Percentiles rank a stretch among this genome's conserved stretches.
phyloP scores from a whole-genome alignment of 2,797 vertebrate species.

The Alosa sapidissima region DNA sequence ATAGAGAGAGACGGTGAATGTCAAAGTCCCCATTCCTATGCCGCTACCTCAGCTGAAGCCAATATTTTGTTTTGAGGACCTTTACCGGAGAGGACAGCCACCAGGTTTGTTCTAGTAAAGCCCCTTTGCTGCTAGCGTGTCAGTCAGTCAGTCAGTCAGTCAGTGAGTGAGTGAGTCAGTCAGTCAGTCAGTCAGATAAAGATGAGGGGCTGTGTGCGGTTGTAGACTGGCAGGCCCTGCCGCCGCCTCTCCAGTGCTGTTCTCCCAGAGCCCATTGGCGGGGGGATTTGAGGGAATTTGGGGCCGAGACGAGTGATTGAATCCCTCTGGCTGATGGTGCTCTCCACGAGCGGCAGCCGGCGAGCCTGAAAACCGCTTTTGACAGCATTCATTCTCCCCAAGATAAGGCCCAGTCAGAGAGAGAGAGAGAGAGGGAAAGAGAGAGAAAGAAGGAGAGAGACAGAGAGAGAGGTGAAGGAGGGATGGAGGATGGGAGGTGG shows the following conservation, averaged over 20 bases:
- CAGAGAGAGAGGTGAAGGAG: neutral
- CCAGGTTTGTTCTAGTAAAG: neutral
- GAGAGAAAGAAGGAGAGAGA: neutral
- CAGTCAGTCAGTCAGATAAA: neutral
- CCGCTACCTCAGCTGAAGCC: neutral
- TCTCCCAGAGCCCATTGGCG: conserved; percentile 5
- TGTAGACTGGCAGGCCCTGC: neutral
- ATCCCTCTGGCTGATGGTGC: conserved; percentile 49
- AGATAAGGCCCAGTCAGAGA: conserved; percentile 39
- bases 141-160: neutral
- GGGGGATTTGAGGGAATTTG: conserved; percentile 49
- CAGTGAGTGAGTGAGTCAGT: neutral
- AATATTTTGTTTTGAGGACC: neutral
- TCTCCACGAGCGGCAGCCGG: conserved; percentile 37
- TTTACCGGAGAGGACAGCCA: neutral
- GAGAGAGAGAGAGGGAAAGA: conserved; percentile 15
- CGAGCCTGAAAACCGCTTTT: conserved; percentile 46
- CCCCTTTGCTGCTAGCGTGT: neutral
- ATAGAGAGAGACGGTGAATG: neutral
- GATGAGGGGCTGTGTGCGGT: neutral
- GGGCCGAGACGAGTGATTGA: conserved; percentile 50
- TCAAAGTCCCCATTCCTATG: neutral
- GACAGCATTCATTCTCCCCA: conserved; percentile 47
- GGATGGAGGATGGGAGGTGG: neutral
- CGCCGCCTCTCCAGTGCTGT: neutral